Evolutionary conservation across 1,140 invertebrate species (phyloP), one percentile per base, ranked within the genome.

Genomic region (Drosophila persimilis): DNA sequence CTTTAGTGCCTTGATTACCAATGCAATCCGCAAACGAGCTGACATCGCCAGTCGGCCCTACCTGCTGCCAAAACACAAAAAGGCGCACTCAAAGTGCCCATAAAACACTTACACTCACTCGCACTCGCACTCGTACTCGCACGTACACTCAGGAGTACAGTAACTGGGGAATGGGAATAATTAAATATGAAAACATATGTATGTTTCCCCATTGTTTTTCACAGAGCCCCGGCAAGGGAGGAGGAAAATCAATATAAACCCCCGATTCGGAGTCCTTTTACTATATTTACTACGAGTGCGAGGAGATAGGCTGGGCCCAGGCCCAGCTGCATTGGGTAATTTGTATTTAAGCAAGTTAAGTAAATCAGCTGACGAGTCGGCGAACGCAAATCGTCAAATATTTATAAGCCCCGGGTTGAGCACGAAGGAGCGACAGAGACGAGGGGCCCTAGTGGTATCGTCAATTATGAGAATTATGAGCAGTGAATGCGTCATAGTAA

Each of bases 171-270:
- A 57, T 61, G 73, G 65, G 70, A 78, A 63, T 81, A 86, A 86
- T 86, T 86, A 86, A 88, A 80, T 81, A 88, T 86, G 78, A 88
- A 53, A 80, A 88, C 81, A 86, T 81, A 81, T 88, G 81, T 86
- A 88, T 88, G 81, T 86, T 81, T 80, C 43, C 53, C 64, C 59
- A 75, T 86, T 78, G 64, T 77, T 81, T 81, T 81, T 57, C 73
- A 53, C 52, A 62, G 50, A 59, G 47, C 43, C 41, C 69, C 46
- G 43, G 47, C 69, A 57, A 56, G 58, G 46, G 39, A 24, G 44
- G 26, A 54, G 77, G 65, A 88, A 84, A 88, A 86, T 88, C 81
- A 86, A 86, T 86, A 86, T 71, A 48, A 61, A 70, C 63, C 67
- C 41, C 41, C 45, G 67, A 60, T 66, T 46, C 44, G 54, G 52